Base-by-base conservation (phyloP, 2,888 invertebrate species). In the Choristoneura rosaceana region DNA sequence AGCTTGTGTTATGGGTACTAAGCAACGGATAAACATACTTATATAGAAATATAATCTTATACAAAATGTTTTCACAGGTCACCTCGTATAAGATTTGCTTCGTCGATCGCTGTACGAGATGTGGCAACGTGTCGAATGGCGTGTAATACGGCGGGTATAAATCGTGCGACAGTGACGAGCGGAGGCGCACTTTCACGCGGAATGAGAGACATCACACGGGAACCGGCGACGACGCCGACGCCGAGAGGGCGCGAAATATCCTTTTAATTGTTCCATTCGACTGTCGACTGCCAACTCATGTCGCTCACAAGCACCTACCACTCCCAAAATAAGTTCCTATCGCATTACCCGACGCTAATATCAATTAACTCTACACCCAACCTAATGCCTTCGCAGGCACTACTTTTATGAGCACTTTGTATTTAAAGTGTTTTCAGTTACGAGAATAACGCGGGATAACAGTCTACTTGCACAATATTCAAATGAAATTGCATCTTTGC, bases 401-500 rank as follows among this genome's bases (percentile, higher is more conserved):
- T 83, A 86, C 90, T 88, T 89, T 90, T 89, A 91, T 88, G 87
- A 88, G 84, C 89, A 87, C 88, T 91, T 89, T 90, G 87, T 91
- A 90, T 91, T 91, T 92, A 90, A 92, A 93, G 84, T 88, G 86
- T 85, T 89, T 74, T 82, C 88, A 85, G 86, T 84, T 85, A 83
- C 84, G 83, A 85, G 85, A 84, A 89, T 90, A 90, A 86, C 86
- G 87, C 84, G 83, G 85, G 87, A 87, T 90, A 90, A 90, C 88
- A 85, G 88, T 89, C 84, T 80, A 88, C 91, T 91, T 93, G 93
- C 93, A 93, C 91, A 91, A 91, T 93, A 94, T 94, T 94, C 93
- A 94, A 94, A 94, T 94, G 90, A 90, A 92, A 94, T 94, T 94
- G 93, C 93, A 94, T 93, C 93, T 93, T 94, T 93, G 93, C 93